A percentile compares a stretch with the other conserved stretches of the same genome.
These are phyloP conservation scores for Rhopalosiphum padi DNA, from an alignment of 1,140 invertebrate genomes.

Conservation along the genomic window DNA sequence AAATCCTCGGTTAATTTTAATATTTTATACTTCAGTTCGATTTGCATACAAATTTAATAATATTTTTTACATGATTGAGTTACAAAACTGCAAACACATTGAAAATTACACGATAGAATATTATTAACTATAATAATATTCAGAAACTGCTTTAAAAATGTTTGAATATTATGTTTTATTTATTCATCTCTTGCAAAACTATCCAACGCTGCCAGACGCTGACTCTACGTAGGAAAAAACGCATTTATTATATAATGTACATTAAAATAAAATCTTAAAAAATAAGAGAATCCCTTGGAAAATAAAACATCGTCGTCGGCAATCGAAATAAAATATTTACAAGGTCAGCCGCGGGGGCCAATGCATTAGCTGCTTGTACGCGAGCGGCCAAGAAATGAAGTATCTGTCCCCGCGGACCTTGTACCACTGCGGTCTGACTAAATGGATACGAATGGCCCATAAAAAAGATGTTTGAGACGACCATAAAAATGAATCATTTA, in stretches of 20 bases:
- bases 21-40: not conserved
- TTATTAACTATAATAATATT: not conserved
- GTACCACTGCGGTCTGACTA: constrained; percentile 53
- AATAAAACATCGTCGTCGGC: constrained; percentile 37
- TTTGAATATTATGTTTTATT: not conserved
- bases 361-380: constrained; percentile 41
- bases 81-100: not conserved
- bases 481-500: constrained; percentile 58
- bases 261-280: constrained; percentile 42
- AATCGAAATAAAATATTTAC: constrained; percentile 57
- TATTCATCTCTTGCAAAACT: not conserved
- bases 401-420: constrained; percentile 55
- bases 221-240: not conserved
- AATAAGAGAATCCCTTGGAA: constrained; percentile 7
- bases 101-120: not conserved
- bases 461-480: constrained; percentile 56
- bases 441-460: constrained; percentile 57
- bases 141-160: not conserved
- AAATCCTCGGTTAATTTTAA: not conserved
- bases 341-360: constrained; percentile 50
- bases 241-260: not conserved
- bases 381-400: constrained; percentile 55
- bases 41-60: not conserved
- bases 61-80: not conserved
- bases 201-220: not conserved